Conservation (phyloP, 2,113 vertebrate genomes). For the Uropsilus gracilis region DNA sequence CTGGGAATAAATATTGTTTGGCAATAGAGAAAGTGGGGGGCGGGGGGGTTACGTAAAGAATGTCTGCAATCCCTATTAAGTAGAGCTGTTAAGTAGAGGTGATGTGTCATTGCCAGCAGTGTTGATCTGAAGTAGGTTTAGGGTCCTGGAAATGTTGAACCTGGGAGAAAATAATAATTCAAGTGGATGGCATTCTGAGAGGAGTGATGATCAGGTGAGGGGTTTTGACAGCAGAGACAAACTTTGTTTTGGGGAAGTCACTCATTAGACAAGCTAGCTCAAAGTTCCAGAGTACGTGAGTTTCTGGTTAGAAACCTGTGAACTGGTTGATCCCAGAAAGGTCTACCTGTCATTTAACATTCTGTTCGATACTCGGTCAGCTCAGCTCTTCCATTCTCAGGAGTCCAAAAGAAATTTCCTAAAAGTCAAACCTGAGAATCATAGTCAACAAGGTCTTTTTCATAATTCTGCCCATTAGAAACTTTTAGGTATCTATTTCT, state of each 20-base stretch:
- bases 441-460: background rate
- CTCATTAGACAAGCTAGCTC: conserved; percentile 72
- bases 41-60: too few species aligned
- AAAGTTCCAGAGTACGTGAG: conserved; percentile 52
- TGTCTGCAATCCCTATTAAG: background rate
- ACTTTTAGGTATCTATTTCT: background rate
- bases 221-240: conserved; percentile 73
- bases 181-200: conserved; percentile 43
- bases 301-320: conserved; percentile 72
- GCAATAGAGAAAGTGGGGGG: conserved; percentile 17
- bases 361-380: conserved; percentile 30
- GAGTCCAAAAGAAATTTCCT: background rate
- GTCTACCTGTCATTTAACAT: conserved; percentile 67
- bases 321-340: conserved; percentile 58
- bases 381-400: conserved; percentile 9
- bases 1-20: conserved; percentile 44
- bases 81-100: background rate
- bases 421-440: conserved; percentile 30
- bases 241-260: conserved; percentile 63
- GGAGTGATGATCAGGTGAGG: conserved; percentile 42
- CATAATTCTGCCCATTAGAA: background rate
- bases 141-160: conserved; percentile 26
- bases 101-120: conserved; percentile 25
- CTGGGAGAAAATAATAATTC: conserved; percentile 28
- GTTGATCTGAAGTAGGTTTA: background rate